Evolutionary conservation across 1,140 invertebrate species (phyloP), one percentile per base, ranked within the genome.

Genomic region (Drosophila bocki): DNA sequence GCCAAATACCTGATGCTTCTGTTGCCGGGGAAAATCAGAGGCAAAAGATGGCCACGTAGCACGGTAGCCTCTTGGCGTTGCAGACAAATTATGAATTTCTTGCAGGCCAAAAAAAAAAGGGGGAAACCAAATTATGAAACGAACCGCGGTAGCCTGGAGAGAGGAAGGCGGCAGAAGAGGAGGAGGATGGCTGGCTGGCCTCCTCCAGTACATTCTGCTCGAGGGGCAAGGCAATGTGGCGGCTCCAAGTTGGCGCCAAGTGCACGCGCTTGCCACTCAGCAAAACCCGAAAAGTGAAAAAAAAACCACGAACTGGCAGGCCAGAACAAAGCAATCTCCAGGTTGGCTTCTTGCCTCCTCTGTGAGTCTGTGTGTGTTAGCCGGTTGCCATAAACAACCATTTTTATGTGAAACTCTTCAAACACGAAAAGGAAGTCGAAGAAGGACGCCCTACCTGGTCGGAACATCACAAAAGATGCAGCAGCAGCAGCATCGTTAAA

Each of bases 81-180:
- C 81, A 84, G 81, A 84, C 81, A 84, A 83, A 83, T 83, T 84
- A 84, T 71, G 77, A 79, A 82, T 80, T 76, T 81, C 76, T 82
- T 54, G 60, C 69, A 68, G 63, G 42, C 39, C 48, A 45, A 67
- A 48, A 61, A 33, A 60, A 64, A 78, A 78, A 61, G 51, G 13
- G 33, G 54, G 59, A 70, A 83, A 57, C 65, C 48, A 83, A 83
- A 83, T 83, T 83, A 83, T 83, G 80, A 84, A 79, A 76, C 72
- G 71, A 68, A 53, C 71, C 81, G 75, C 54, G 37, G 57, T 35
- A 39, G 74, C 62, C 74, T 37, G 65, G 29, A 12, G n/a, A 63
- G 51, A 13, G 37, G 42, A 33, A 56, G 37, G 42, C 35, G 45
- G 45, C 42, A 15, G 22, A 32, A n/a, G 44, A 35, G 37, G 44